These are phyloP conservation scores for Cyclopterus lumpus DNA, from an alignment of 2,797 vertebrate genomes.

Conservation along the genomic window DNA sequence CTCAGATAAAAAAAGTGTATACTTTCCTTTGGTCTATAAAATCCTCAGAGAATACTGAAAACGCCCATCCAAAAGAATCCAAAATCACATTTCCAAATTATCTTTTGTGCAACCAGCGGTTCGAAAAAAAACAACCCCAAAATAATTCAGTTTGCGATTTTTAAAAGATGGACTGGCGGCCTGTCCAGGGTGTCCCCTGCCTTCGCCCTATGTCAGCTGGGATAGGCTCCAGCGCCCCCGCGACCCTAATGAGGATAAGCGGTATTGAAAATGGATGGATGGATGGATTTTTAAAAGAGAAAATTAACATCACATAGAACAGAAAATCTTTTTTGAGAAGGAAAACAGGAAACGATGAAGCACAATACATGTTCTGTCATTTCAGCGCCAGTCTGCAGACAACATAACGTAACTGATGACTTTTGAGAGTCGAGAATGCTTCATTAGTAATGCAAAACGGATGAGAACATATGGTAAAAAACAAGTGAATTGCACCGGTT, in stretches of 20 bases:
- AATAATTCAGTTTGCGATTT: background rate
- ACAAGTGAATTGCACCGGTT: background rate
- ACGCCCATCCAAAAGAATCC: background rate
- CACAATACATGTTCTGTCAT: too few relatives aligned
- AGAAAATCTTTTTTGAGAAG: background rate
- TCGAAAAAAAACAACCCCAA: background rate
- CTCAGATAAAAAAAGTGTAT: background rate
- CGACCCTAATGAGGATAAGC: too few relatives aligned
- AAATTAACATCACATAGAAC: too few relatives aligned
- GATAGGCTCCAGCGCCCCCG: too few relatives aligned
- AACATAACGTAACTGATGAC: background rate
- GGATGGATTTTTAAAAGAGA: too few relatives aligned
- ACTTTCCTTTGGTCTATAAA: background rate
- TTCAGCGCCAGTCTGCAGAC: background rate
- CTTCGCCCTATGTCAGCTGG: too few relatives aligned
- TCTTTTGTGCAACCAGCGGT: background rate
- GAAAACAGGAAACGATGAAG: background rate
- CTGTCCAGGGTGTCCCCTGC: too few relatives aligned
- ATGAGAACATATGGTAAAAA: background rate
- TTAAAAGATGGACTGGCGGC: too few relatives aligned
- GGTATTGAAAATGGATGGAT: too few relatives aligned
- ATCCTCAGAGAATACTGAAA: background rate
- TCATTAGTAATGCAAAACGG: background rate
- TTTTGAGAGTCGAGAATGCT: background rate
- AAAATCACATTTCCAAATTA: background rate